phyloP scores from a whole-genome alignment of 2,797 vertebrate genomes.

The Harpagifer antarcticus region DNA sequence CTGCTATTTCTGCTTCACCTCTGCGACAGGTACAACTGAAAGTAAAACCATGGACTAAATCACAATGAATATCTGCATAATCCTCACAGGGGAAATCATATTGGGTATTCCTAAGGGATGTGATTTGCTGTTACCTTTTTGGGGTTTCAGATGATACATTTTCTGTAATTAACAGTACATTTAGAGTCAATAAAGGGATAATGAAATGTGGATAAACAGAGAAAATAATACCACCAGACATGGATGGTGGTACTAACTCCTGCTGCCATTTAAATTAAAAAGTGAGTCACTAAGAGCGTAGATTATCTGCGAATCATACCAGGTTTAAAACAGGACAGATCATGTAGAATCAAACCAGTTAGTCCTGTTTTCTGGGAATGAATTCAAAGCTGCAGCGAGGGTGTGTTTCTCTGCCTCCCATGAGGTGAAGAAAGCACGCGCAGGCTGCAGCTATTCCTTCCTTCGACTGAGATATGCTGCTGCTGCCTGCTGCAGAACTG shows the following conservation, averaged over 20 bases:
- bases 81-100: too few relatives aligned
- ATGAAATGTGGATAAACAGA: neutral
- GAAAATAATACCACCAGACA: neutral
- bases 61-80: too few relatives aligned
- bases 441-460: neutral
- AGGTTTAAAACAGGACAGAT: slow-evolving; percentile 37
- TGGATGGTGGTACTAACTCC: neutral
- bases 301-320: slow-evolving; percentile 18
- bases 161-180: neutral
- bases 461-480: neutral
- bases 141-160: neutral
- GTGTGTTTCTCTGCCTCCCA: slow-evolving; percentile 34
- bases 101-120: too few relatives aligned
- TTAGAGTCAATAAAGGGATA: neutral
- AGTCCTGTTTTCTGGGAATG: slow-evolving; percentile 48
- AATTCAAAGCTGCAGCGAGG: slow-evolving; percentile 31
- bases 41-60: too few relatives aligned
- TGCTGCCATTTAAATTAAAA: neutral
- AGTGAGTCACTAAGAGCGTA: slow-evolving; percentile 4
- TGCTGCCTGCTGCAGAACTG: neutral
- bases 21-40: slow-evolving; percentile 81
- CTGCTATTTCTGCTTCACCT: slow-evolving; percentile 84
- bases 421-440: slow-evolving; percentile 5
- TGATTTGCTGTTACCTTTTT: too few relatives aligned
- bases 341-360: slow-evolving; percentile 47